phyloP scores from a whole-genome alignment of 2,888 invertebrate genomes.

The Drosophila planitibia region DNA sequence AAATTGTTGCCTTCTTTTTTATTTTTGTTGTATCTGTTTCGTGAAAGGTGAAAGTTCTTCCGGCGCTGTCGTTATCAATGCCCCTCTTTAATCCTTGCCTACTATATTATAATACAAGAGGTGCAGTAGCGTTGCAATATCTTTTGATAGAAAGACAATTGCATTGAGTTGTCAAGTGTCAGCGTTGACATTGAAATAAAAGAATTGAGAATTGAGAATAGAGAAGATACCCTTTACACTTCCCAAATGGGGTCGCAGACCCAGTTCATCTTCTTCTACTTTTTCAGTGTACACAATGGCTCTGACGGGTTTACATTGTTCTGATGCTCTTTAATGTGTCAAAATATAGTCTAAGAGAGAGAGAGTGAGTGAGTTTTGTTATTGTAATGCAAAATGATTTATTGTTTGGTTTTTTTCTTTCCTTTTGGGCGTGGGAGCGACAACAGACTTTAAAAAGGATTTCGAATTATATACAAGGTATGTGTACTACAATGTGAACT shows the following conservation, averaged over 20 bases:
- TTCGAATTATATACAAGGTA: slow-evolving; percentile 1
- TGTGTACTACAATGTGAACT: slow-evolving; percentile 2
- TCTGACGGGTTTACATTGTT: slow-evolving; percentile 49
- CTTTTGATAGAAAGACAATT: slow-evolving; percentile 47
- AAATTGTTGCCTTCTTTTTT: slow-evolving; percentile 7
- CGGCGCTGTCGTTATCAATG: slow-evolving; percentile 57
- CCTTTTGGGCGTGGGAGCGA: slow-evolving; percentile 64
- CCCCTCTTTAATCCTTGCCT: slow-evolving; percentile 72
- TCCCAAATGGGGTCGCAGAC: slow-evolving; percentile 33
- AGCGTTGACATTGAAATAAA: slow-evolving; percentile 74
- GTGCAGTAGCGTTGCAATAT: slow-evolving; percentile 31
- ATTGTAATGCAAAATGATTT: slow-evolving; percentile 77
- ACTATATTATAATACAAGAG: slow-evolving; percentile 48
- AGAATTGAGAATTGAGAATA: slow-evolving; percentile 1
- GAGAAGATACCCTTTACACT: slow-evolving; percentile 19
- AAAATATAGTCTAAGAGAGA: slow-evolving; percentile 70
- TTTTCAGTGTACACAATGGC: slow-evolving; percentile 23
- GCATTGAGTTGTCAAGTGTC: slow-evolving; percentile 80
- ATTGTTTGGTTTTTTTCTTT: slow-evolving; percentile 45
- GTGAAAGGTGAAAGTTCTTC: slow-evolving; percentile 79
- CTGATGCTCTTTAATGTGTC: slow-evolving; percentile 74
- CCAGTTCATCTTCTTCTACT: slow-evolving; percentile 20
- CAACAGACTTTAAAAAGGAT: slow-evolving; percentile 33
- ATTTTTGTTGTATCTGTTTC: neutral
- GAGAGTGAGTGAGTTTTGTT: slow-evolving; percentile 22